Percentiles rank a stretch among this genome's conserved stretches.
Evolutionary conservation across 2,797 vertebrate species (phyloP).

Genomic region (Saxicola maurus): DNA sequence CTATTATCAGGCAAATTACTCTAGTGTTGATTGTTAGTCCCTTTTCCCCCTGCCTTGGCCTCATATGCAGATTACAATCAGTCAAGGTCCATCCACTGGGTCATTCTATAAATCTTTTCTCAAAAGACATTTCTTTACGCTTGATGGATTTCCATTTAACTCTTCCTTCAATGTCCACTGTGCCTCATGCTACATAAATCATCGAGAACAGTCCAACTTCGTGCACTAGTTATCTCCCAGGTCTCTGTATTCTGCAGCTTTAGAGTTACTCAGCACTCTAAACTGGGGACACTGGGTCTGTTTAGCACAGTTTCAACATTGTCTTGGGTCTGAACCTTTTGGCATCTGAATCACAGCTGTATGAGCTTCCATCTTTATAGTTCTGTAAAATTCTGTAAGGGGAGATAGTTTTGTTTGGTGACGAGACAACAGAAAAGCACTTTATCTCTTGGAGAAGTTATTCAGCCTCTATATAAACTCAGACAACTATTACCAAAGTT

Average conservation of each 20-base stretch:
- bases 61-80: conserved; percentile 51
- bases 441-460: background rate
- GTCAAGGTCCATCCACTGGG: conserved; percentile 18
- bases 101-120: conserved; percentile 46
- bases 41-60: conserved; percentile 22
- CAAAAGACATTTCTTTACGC: conserved; percentile 1
- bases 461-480: background rate
- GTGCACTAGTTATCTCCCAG: background rate
- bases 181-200: background rate
- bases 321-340: background rate
- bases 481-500: background rate
- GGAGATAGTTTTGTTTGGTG: background rate
- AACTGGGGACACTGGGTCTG: background rate
- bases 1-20: conserved; percentile 66
- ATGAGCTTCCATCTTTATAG: background rate
- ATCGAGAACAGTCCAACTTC: background rate
- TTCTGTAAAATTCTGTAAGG: background rate
- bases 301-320: background rate
- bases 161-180: background rate
- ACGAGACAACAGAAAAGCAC: background rate
- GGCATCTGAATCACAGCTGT: background rate
- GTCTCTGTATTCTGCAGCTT: background rate
- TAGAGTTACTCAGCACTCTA: background rate
- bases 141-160: conserved; percentile 17
- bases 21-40: conserved; percentile 49